Percentiles rank a stretch among this genome's conserved stretches.
These are phyloP conservation scores for Invenusta paracnida DNA, from an alignment of 2,888 invertebrate genomes.

Conservation along the genomic window DNA sequence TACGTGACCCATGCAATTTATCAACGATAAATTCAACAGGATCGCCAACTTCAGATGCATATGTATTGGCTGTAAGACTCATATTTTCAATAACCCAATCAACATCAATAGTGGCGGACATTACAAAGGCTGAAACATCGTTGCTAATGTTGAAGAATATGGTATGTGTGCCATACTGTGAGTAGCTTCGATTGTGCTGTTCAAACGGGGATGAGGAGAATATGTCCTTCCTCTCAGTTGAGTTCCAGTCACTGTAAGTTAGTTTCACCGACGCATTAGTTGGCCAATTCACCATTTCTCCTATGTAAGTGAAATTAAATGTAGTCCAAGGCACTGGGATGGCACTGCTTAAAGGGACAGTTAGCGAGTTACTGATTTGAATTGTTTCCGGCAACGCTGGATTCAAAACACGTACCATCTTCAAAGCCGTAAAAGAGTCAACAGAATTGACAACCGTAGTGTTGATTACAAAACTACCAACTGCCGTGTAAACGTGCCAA, in stretches of 20 bases:
- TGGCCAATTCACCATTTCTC: not conserved
- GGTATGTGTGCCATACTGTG: not conserved
- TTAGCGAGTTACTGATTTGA: not conserved
- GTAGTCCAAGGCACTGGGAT: not conserved
- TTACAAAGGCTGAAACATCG: not conserved
- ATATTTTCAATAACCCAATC: slow-evolving; percentile 2
- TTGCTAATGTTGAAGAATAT: not conserved
- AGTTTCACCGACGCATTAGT: not conserved
- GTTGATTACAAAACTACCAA: not conserved
- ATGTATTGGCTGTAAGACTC: not conserved
- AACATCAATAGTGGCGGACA: not conserved
- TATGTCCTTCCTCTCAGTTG: not conserved
- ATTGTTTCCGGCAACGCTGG: not conserved
- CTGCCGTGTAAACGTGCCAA: not conserved
- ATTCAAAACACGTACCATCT: not conserved
- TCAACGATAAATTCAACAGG: not conserved
- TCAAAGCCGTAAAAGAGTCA: not conserved
- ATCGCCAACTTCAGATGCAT: not conserved
- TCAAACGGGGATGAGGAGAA: not conserved
- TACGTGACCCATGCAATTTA: not conserved
- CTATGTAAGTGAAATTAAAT: not conserved
- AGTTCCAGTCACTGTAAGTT: not conserved
- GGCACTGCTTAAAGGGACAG: no score
- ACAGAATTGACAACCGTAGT: not conserved
- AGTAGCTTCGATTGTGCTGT: not conserved